Evolutionary conservation across 2,797 vertebrate genomes (phyloP).

Genomic region (Podarcis lilfordi): DNA sequence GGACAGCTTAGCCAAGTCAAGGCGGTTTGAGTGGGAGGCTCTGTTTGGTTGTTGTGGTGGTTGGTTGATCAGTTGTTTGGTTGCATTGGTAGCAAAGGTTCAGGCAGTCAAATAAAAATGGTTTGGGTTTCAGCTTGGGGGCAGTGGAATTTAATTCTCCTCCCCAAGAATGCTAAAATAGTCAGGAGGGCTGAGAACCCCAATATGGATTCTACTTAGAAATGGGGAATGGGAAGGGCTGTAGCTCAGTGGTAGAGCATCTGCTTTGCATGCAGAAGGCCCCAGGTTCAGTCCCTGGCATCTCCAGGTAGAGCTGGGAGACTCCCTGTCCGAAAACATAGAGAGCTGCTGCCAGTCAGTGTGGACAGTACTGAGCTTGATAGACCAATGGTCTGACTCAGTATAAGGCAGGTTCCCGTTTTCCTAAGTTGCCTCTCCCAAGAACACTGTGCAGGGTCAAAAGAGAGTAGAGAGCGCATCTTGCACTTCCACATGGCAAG

Average conservation of each 20-base stretch:
- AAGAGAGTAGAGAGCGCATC: not conserved
- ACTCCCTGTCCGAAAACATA: no score
- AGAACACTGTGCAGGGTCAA: not conserved
- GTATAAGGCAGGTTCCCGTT: no score
- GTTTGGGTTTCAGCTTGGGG: not conserved
- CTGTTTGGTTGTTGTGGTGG: not conserved
- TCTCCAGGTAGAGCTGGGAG: no score
- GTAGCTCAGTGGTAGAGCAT: no score
- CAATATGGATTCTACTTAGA: not conserved
- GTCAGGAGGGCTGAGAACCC: not conserved
- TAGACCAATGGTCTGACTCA: no score
- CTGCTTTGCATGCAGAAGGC: no score
- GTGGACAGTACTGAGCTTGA: no score
- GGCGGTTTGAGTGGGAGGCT: conserved; percentile 9
- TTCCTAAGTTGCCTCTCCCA: not conserved
- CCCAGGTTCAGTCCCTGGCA: no score
- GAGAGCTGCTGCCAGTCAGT: no score
- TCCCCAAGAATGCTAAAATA: not conserved
- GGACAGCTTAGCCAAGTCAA: conserved; percentile 38
- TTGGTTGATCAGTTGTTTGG: not conserved
- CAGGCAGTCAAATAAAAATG: not conserved
- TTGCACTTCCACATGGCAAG: fast-evolving
- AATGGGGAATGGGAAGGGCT: no score
- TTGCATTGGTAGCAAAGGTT: not conserved
- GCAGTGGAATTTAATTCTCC: not conserved